Evolutionary conservation across 2,113 vertebrate genomes (phyloP).

Genomic region (Chauna torquata): DNA sequence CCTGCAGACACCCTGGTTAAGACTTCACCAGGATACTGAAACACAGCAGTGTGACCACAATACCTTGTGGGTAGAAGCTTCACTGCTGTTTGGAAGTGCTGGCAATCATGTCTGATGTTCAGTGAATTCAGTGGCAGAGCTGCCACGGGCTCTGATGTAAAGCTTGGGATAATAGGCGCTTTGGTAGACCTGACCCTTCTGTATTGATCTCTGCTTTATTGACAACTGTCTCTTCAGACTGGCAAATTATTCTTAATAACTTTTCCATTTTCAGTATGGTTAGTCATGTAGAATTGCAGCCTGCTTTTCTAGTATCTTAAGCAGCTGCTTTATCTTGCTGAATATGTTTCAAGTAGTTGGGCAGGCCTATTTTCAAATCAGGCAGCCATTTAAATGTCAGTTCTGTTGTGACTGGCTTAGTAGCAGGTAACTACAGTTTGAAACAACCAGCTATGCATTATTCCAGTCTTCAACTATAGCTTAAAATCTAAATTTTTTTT

Average conservation of each 20-base stretch:
- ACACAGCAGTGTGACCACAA: neutral
- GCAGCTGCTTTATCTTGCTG: neutral
- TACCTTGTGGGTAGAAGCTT: neutral
- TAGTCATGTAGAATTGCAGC: neutral
- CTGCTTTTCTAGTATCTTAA: neutral
- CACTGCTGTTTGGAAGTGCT: neutral
- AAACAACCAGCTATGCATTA: neutral
- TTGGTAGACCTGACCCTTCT: neutral
- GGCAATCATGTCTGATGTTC: neutral
- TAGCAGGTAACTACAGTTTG: neutral
- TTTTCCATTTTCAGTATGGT: neutral
- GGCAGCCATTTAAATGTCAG: neutral
- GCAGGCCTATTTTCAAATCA: neutral
- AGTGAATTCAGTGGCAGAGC: neutral
- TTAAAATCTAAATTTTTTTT: neutral
- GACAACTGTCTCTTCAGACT: neutral
- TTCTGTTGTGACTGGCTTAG: neutral
- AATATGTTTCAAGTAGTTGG: neutral
- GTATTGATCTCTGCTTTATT: neutral
- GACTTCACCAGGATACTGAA: neutral
- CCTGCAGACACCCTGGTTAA: neutral
- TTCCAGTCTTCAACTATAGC: neutral
- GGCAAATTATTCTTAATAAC: neutral
- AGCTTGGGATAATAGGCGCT: neutral
- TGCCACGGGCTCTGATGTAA: neutral